Evolutionary conservation across 2,113 vertebrate species (phyloP).

Genomic region (Paradisaea rubra): DNA sequence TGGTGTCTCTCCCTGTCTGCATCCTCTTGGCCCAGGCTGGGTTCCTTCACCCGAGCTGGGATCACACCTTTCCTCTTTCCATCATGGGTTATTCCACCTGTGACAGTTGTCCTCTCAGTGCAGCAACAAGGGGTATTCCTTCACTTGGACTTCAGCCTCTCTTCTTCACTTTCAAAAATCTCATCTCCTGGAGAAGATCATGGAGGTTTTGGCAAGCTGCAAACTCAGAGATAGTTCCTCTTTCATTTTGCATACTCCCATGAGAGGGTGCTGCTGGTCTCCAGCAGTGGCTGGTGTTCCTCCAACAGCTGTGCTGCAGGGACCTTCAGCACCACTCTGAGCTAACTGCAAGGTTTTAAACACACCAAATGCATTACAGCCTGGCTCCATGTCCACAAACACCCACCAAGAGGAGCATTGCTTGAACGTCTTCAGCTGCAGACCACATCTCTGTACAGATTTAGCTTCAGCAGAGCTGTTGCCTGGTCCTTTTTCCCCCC

Average conservation of each 20-base stretch:
- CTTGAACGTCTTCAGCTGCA: neutral
- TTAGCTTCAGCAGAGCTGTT: neutral
- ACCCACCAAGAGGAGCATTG: neutral
- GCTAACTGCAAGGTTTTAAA: neutral
- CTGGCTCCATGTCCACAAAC: neutral
- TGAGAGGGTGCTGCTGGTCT: neutral
- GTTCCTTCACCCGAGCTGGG: neutral
- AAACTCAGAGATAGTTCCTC: neutral
- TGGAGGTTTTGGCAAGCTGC: neutral
- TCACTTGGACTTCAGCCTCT: neutral
- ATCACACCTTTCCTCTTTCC: neutral
- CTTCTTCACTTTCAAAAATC: neutral
- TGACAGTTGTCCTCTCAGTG: neutral
- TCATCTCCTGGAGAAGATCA: neutral
- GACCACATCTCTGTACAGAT: neutral
- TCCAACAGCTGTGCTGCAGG: neutral
- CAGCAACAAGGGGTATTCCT: neutral
- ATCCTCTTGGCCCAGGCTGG: neutral
- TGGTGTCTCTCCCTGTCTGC: neutral
- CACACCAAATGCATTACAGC: fast-evolving
- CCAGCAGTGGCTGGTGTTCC: neutral
- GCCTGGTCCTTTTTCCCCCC: neutral
- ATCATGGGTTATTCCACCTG: neutral
- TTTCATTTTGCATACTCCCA: neutral
- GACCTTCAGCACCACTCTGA: neutral